Conservation (phyloP, 2,888 invertebrate species). For the Margaritifera margaritifera region DNA sequence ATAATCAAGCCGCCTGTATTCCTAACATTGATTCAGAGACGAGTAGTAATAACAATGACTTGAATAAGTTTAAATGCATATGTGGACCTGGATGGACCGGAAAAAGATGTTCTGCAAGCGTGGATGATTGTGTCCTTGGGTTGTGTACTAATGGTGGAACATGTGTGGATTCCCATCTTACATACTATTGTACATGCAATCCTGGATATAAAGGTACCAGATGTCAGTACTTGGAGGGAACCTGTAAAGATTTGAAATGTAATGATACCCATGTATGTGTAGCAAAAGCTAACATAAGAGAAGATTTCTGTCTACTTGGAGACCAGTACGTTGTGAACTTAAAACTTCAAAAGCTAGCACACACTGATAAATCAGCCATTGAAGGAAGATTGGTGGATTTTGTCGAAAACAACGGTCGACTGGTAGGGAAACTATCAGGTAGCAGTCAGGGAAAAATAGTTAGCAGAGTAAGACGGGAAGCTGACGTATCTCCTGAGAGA, state of each 20-base stretch:
- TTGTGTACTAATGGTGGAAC: slow-evolving; percentile 38
- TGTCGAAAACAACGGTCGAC: slow-evolving; percentile 28
- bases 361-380: slow-evolving; percentile 7
- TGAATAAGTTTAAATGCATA: slow-evolving; percentile 27
- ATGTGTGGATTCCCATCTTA: slow-evolving; percentile 45
- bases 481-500: neutral
- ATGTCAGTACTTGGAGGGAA: slow-evolving; percentile 29
- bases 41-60: neutral
- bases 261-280: slow-evolving; percentile 35
- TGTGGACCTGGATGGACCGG: slow-evolving; percentile 50
- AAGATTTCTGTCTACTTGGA: slow-evolving; percentile 23
- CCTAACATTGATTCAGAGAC: slow-evolving; percentile 13
- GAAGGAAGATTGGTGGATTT: slow-evolving; percentile 32
- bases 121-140: slow-evolving; percentile 40
- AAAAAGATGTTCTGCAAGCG: slow-evolving; percentile 28
- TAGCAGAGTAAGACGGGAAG: slow-evolving; percentile 9
- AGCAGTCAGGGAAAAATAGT: neutral
- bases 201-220: slow-evolving; percentile 28
- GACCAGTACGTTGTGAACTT: slow-evolving; percentile 9
- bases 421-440: slow-evolving; percentile 8
- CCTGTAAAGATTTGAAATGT: slow-evolving; percentile 21
- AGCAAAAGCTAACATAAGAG: slow-evolving; percentile 22
- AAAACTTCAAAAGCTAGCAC: slow-evolving; percentile 13
- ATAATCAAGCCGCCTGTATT: slow-evolving; percentile 36
- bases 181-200: slow-evolving; percentile 41